A percentile compares a stretch with the other conserved stretches of the same genome.
These are phyloP conservation scores for Pheosia gnoma DNA, from an alignment of 2,888 invertebrate genomes.

Conservation along the genomic window DNA sequence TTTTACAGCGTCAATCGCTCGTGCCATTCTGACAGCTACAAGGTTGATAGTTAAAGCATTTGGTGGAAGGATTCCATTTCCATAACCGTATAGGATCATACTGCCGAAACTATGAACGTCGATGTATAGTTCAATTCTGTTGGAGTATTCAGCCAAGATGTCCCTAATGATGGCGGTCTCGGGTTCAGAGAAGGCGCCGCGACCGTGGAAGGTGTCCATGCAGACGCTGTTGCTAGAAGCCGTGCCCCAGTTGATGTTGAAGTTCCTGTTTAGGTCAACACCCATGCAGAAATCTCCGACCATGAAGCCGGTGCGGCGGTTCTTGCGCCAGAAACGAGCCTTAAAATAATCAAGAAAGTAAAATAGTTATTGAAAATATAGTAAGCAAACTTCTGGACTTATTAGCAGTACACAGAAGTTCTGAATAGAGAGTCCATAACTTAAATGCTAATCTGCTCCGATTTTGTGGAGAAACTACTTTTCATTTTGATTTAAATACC, in stretches of 20 bases:
- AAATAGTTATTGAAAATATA: too few species aligned
- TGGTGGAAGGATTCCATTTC: slow-evolving; percentile 69
- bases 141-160: slow-evolving; percentile 75
- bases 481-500: too few species aligned
- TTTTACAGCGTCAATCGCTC: slow-evolving; percentile 74
- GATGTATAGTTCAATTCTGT: slow-evolving; percentile 85
- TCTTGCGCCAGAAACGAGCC: slow-evolving; percentile 87
- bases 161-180: slow-evolving; percentile 85
- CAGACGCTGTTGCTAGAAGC: slow-evolving; percentile 80
- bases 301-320: slow-evolving; percentile 69
- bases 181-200: slow-evolving; percentile 86
- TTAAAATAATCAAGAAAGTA: slow-evolving; percentile 43
- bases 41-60: slow-evolving; percentile 71
- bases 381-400: too few species aligned
- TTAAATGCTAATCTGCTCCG: too few species aligned
- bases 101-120: slow-evolving; percentile 91
- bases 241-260: slow-evolving; percentile 87
- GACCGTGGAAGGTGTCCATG: slow-evolving; percentile 86
- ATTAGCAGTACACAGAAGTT: too few species aligned
- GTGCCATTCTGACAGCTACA: slow-evolving; percentile 67
- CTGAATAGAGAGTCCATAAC: too few species aligned
- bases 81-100: slow-evolving; percentile 77
- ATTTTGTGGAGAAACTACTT: too few species aligned
- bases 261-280: slow-evolving; percentile 91
- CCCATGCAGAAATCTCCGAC: slow-evolving; percentile 81